Evolutionary conservation across 2,888 invertebrate species (phyloP).

Genomic region (Caprella mutica): DNA sequence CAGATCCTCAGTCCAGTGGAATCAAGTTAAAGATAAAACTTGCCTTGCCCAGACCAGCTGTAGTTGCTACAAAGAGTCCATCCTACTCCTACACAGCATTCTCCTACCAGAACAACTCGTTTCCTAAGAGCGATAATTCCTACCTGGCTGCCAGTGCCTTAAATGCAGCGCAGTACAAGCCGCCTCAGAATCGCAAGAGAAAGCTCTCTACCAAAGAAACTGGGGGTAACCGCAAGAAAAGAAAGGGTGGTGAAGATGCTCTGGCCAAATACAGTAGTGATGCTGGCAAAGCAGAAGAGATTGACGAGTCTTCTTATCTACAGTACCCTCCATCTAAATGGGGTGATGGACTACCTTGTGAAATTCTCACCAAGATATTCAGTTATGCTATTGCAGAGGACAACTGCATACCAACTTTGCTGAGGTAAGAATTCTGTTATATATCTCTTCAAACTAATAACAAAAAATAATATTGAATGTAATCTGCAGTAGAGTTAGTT

Average conservation of each 20-base stretch:
- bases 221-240: background rate
- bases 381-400: conserved; percentile 9
- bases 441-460: background rate
- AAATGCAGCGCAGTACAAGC: too few relatives aligned
- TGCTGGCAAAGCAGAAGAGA: background rate
- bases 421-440: conserved; percentile 18
- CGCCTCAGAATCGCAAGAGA: background rate
- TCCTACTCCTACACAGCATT: conserved; percentile 2
- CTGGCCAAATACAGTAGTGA: background rate
- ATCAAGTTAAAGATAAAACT: conserved; percentile 33
- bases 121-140: background rate
- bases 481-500: background rate
- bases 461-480: background rate
- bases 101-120: background rate
- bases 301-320: too few relatives aligned
- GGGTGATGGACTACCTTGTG: conserved; percentile 16
- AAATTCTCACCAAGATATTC: conserved; percentile 14
- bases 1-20: conserved; percentile 27
- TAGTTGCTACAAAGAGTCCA: conserved; percentile 3
- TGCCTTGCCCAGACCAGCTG: conserved; percentile 15
- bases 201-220: conserved; percentile 19
- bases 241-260: background rate
- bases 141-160: background rate
- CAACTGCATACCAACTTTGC: conserved; percentile 26
- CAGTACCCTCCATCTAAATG: too few relatives aligned